Base-by-base conservation (phyloP, 2,113 vertebrate species). In the Callospermophilus lateralis region DNA sequence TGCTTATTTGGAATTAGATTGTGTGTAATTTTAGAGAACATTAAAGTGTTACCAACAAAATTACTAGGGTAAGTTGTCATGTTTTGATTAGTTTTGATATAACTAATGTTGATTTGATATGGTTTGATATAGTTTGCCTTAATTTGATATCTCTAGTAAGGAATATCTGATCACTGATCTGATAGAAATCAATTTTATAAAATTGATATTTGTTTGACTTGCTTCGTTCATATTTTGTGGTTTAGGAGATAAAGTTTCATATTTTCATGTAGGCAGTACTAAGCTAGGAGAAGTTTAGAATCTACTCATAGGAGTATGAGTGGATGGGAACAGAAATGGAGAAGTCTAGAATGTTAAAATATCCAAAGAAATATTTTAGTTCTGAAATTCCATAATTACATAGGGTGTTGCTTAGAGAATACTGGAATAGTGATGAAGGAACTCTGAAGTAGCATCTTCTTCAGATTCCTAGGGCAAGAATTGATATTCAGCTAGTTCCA, bases 221-320 rank as follows among this genome's bases (percentile, higher is more conserved):
- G 87, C 6, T 83, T 96, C 37, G 11, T 90, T 96, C 58, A 58
- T 58, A 24, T 58, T 93, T 67, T 81, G 45, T 92, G 22, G 4
- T 10, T 81, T 67, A 63, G n/a, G 15, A 84, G 16, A 58, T 68
- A 6, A 67, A 76, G 61, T 89, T 93, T 92, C 4, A 55, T 86
- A 26, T 88, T 97, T 96, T 95, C 70, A 80, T 70, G 13, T 76
- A 89, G n/a, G 32, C 22, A n/a, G n/a, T n/a, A 58, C 39, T 84
- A 37, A 92, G 48, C 48, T 55, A 63, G 67, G 84, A 58, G 90
- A 91, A 74, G 39, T 51, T 80, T 34, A 45, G 10, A 4, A 45
- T 89, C 22, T 76, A 55, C 4, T 91, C 15, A 80, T 96, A 83
- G 53, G 72, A 51, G 17, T 76, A 85, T 34, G 32, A 70, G 3